A percentile compares a stretch with the other conserved stretches of the same genome.
Conservation (phyloP, 1,140 invertebrate genomes). For the Cydia splendana region DNA sequence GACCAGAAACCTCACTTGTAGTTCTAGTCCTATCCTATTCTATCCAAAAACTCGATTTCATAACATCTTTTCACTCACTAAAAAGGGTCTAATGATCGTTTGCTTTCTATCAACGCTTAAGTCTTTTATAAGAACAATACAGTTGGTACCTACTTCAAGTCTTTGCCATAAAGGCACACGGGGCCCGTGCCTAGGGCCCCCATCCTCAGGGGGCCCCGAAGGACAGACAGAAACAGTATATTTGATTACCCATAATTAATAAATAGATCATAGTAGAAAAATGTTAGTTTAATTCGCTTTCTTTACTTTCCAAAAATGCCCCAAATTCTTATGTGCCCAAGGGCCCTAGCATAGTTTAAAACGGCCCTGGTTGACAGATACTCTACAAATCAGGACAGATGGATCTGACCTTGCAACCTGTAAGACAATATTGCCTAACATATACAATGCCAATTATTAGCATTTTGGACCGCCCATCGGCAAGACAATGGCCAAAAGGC, state of each 20-base stretch:
- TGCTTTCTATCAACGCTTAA: not conserved
- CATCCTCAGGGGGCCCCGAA: too few relatives aligned
- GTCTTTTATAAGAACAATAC: not conserved
- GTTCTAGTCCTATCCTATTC: not conserved
- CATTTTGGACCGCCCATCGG: not conserved
- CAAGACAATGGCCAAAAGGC: not conserved
- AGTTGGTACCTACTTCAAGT: not conserved
- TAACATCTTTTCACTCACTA: too few relatives aligned
- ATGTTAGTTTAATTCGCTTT: too few relatives aligned
- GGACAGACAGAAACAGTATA: too few relatives aligned
- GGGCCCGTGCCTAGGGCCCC: too few relatives aligned
- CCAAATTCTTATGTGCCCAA: too few relatives aligned
- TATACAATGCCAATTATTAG: constrained; percentile 25
- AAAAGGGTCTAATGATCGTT: not conserved
- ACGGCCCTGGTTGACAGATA: not conserved
- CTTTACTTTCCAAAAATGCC: too few relatives aligned
- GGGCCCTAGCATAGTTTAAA: too few relatives aligned
- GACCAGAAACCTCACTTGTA: not conserved
- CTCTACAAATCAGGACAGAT: not conserved
- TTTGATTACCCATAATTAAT: too few relatives aligned
- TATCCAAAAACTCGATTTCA: not conserved
- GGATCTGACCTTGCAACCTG: constrained; percentile 9
- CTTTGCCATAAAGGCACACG: too few relatives aligned
- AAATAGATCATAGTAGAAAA: too few relatives aligned
- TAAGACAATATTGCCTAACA: constrained; percentile 7